These are phyloP conservation scores for Schizaphis graminum DNA, from an alignment of 2,888 invertebrate genomes.

Conservation along the genomic window DNA sequence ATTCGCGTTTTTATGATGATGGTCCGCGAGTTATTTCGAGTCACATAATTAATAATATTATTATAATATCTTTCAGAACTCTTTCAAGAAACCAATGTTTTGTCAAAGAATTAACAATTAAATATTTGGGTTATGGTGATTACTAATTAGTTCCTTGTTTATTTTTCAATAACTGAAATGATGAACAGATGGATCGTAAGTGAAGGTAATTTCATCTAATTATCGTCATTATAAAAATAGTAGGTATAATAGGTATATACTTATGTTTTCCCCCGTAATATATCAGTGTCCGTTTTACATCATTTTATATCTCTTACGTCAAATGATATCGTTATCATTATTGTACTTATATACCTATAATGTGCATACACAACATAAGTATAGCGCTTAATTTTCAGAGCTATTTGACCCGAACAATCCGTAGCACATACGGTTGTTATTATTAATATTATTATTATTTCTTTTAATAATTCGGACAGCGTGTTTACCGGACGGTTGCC, in stretches of 20 bases:
- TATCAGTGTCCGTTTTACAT: constrained; percentile 26
- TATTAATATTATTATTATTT: not conserved
- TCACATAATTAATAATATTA: too few species aligned
- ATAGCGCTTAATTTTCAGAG: not conserved
- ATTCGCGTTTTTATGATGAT: not conserved
- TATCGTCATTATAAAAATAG: not conserved
- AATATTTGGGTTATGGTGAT: not conserved
- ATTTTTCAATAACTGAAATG: not conserved
- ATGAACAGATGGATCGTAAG: not conserved
- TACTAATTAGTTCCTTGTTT: not conserved
- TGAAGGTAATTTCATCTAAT: not conserved
- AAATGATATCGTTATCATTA: constrained; percentile 15
- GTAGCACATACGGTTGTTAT: not conserved
- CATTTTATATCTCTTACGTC: not conserved
- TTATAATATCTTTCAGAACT: not conserved
- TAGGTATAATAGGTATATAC: not conserved
- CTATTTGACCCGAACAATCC: constrained; percentile 8
- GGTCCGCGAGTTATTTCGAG: not conserved
- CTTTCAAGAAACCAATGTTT: not conserved
- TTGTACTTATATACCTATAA: not conserved
- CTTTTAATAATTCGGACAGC: constrained; percentile 27
- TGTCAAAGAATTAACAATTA: not conserved
- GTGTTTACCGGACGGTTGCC: not conserved
- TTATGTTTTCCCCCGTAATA: not conserved
- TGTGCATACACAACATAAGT: not conserved